Conservation (phyloP, 2,797 vertebrate genomes). For the Microctenopoma lineatum region DNA sequence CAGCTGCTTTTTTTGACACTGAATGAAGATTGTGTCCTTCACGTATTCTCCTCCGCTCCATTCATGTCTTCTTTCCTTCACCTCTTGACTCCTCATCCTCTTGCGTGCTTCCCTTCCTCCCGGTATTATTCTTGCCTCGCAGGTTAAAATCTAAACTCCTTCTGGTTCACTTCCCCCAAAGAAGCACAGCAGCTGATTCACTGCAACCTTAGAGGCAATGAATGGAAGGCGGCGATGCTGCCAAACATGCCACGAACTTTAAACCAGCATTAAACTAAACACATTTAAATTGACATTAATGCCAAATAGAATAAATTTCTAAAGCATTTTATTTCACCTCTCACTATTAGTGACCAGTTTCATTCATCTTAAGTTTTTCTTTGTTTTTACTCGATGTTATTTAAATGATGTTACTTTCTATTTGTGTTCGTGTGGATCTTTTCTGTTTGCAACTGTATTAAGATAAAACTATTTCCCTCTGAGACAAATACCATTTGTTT, state of each 20-base stretch:
- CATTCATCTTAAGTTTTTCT: too few relatives aligned
- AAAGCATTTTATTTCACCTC: neutral
- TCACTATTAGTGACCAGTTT: too few relatives aligned
- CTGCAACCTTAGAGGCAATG: neutral
- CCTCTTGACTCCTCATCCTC: neutral
- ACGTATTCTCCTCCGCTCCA: neutral
- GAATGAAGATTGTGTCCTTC: neutral
- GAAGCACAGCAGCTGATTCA: neutral
- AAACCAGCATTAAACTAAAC: neutral
- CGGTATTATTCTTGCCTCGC: neutral
- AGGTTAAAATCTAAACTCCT: neutral
- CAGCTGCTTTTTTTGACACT: neutral
- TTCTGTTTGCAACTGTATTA: too few relatives aligned
- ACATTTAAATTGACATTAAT: neutral
- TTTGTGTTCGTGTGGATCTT: too few relatives aligned
- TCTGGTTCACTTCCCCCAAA: neutral
- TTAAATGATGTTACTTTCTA: too few relatives aligned
- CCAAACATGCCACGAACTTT: neutral
- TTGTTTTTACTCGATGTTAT: too few relatives aligned
- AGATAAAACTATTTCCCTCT: too few relatives aligned
- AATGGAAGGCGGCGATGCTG: neutral
- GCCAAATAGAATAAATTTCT: neutral
- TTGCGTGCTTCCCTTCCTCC: neutral
- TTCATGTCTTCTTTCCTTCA: constrained; percentile 21
- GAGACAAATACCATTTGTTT: too few relatives aligned